These are phyloP conservation scores for Rhynchotus rufescens DNA, from an alignment of 2,797 vertebrate species.

Conservation along the genomic window DNA sequence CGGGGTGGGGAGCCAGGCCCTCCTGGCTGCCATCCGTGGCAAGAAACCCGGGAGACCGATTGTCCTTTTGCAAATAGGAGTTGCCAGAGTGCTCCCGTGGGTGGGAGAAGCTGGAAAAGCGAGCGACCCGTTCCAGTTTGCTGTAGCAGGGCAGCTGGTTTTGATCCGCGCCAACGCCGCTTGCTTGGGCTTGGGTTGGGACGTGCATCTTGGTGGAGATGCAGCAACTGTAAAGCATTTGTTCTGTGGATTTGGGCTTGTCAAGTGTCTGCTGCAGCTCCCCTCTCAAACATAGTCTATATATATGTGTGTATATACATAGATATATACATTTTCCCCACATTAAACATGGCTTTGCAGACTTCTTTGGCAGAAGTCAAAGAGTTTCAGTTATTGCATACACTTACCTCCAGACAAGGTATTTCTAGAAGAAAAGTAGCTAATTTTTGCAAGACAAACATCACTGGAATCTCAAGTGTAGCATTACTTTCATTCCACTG, in stretches of 20 bases:
- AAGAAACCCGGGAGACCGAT: conserved; percentile 16
- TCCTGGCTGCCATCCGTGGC: not conserved
- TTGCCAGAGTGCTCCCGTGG: not conserved
- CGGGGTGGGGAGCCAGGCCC: not conserved
- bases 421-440: conserved; percentile 45
- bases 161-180: fast-evolving
- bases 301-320: not conserved
- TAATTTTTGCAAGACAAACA: conserved; percentile 35
- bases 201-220: not conserved
- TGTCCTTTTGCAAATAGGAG: conserved; percentile 17
- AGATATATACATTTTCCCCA: fast-evolving
- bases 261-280: not conserved
- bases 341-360: not conserved
- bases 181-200: not conserved
- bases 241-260: not conserved
- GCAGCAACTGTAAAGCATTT: not conserved
- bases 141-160: not conserved
- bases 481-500: conserved; percentile 56
- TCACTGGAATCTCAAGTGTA: conserved; percentile 63
- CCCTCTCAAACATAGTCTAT: not conserved
- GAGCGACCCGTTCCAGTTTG: not conserved
- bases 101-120: not conserved
- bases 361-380: not conserved
- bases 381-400: conserved; percentile 15
- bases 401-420: not conserved